These are phyloP conservation scores for Tethya wilhelma DNA, from an alignment of 37 sponge, comb jelly and placozoan species.

Conservation along the genomic window DNA sequence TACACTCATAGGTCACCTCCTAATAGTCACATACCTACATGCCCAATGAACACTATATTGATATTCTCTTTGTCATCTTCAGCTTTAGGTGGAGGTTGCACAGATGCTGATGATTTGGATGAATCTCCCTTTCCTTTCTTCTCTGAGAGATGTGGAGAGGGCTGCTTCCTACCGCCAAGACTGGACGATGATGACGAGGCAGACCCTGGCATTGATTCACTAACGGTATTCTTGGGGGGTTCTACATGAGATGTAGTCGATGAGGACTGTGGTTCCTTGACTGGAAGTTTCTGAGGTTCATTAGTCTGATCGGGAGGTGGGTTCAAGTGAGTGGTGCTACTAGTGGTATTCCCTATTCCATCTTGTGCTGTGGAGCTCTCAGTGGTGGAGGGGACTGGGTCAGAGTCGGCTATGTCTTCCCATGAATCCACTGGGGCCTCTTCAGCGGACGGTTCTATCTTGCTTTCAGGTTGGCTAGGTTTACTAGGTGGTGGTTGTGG, in stretches of 20 bases:
- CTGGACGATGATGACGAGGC: neutral
- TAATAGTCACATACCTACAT: conserved; percentile 76
- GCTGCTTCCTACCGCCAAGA: conserved; percentile 10
- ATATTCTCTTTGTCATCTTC: conserved; percentile 88
- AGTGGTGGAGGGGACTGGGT: neutral
- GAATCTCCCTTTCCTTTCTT: neutral
- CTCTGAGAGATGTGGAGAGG: conserved; percentile 25
- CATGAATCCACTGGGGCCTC: conserved; percentile 64
- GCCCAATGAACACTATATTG: conserved; percentile 98
- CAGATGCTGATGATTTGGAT: neutral
- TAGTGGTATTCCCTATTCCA: neutral
- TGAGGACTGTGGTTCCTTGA: no score
- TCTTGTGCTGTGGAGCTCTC: neutral
- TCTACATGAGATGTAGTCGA: no score
- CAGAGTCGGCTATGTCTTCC: conserved; percentile 69
- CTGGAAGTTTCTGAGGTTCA: no score
- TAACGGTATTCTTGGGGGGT: neutral
- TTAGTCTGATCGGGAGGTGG: no score
- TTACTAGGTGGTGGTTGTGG: no score
- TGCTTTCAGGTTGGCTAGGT: no score
- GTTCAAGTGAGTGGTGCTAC: neutral
- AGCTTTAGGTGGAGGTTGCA: conserved; percentile 19
- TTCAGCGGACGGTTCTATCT: neutral
- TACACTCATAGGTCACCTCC: neutral
- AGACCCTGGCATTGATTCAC: neutral